Evolutionary conservation across 2,888 invertebrate genomes (phyloP), one percentile per base, ranked within the genome.

Genomic region (Melanophora roralis): DNA sequence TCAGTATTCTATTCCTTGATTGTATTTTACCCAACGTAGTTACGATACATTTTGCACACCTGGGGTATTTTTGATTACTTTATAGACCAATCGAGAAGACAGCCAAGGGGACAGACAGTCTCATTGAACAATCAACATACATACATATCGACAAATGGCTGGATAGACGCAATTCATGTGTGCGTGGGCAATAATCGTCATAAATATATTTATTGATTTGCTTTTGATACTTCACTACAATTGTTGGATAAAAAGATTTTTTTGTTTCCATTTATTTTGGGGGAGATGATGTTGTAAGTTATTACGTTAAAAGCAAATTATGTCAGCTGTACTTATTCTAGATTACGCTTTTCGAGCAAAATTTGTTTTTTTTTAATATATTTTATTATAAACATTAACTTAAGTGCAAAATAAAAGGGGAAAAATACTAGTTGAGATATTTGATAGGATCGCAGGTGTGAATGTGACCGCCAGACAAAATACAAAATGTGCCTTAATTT

Each of bases 1-100:
- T 72, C 68, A 73, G 60, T 68, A 80, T 80, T 67, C 80, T 71
- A 57, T 69, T 69, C 43, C 69, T 76, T 76, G 76, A 71, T 65
- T 65, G 76, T 36, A 67, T 51, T 51, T 34, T 62, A 38, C 57
- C 23, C 47, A 69, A 76, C 43, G 51, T 59, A 55, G 38, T 71
- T 16, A 38, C 45, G 40, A 55, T 71, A 59, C 51, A 51, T 69
- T 64, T 68, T 68, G 80, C 68, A 80, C 80, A 80, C 80, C 80
- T 80, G 80, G 80, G 80, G 62, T 73, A 76, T 67, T 72, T 76
- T 76, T 80, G 76, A 80, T 80, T 80, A 76, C 80, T 80, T 76
- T 80, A 80, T 80, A 76, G 76, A 80, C 62, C 68, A 79, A 67
- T 57, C 45, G 51, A 14, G 57, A 57, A 45, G 21, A 43, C 27